These are phyloP conservation scores for Bubalus kerabau DNA, from an alignment of 2,113 vertebrate species.

Conservation along the genomic window DNA sequence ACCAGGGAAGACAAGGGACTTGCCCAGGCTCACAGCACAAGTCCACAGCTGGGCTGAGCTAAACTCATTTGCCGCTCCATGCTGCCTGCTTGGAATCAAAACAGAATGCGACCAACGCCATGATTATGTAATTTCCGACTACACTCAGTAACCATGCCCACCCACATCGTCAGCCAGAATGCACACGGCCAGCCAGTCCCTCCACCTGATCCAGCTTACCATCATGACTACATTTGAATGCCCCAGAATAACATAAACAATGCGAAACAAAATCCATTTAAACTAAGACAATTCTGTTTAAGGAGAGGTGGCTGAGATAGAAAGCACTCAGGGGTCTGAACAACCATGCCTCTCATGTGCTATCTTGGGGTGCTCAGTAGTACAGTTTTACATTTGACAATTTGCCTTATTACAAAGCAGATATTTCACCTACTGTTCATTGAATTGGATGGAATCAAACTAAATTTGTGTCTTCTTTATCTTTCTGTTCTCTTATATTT, in stretches of 20 bases:
- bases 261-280: background rate
- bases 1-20: background rate
- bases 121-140: background rate
- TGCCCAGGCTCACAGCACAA: background rate
- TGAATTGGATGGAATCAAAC: background rate
- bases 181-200: background rate
- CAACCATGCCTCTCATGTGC: rapidly evolving
- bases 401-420: background rate
- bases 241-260: background rate
- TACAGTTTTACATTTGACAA: background rate
- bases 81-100: background rate
- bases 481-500: background rate
- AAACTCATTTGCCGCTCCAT: background rate
- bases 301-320: background rate
- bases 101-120: background rate
- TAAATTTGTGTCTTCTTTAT: background rate
- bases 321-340: background rate
- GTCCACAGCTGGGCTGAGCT: background rate
- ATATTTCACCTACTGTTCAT: background rate
- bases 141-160: background rate
- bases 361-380: rapidly evolving
- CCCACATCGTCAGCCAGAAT: background rate
- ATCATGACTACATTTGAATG: background rate
- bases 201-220: background rate
- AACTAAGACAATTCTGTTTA: background rate